Conservation (phyloP, 2,888 invertebrate species). For the Tinea trinotella region DNA sequence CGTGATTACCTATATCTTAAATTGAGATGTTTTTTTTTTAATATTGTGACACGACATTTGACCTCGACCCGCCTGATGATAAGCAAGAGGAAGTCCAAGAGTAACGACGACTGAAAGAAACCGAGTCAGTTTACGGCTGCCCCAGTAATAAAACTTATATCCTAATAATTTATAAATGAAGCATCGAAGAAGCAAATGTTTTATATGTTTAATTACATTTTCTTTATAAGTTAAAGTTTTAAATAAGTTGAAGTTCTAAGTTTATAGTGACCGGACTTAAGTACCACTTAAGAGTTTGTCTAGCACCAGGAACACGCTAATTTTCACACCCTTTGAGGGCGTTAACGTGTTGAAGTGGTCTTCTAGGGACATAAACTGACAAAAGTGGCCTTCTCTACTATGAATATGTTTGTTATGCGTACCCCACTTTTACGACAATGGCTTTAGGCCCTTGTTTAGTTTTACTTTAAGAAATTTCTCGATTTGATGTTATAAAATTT, state of each 20-base stretch:
- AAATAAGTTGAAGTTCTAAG: background rate
- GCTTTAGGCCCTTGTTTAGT: background rate
- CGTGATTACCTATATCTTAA: too few species aligned
- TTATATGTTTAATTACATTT: background rate
- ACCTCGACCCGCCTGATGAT: too few species aligned
- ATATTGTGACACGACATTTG: too few species aligned
- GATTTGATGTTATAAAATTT: too few species aligned
- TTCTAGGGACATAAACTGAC: conserved; percentile 1
- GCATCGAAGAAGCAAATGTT: too few species aligned
- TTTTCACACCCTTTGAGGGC: conserved; percentile 35
- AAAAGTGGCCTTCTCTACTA: background rate
- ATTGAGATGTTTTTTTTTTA: too few species aligned
- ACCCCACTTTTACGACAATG: background rate
- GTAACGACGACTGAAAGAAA: too few species aligned
- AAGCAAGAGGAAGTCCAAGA: too few species aligned
- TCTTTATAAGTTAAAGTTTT: background rate
- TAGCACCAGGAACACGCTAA: conserved; percentile 38
- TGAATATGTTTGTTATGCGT: background rate
- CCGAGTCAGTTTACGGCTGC: too few species aligned
- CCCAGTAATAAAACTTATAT: too few species aligned
- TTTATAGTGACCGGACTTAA: conserved; percentile 9
- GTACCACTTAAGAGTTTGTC: conserved; percentile 28
- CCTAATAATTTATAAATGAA: too few species aligned
- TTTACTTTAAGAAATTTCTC: background rate
- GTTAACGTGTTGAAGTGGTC: conserved; percentile 7